Conservation (phyloP, 2,113 vertebrate species). For the Ceyx margarethae region DNA sequence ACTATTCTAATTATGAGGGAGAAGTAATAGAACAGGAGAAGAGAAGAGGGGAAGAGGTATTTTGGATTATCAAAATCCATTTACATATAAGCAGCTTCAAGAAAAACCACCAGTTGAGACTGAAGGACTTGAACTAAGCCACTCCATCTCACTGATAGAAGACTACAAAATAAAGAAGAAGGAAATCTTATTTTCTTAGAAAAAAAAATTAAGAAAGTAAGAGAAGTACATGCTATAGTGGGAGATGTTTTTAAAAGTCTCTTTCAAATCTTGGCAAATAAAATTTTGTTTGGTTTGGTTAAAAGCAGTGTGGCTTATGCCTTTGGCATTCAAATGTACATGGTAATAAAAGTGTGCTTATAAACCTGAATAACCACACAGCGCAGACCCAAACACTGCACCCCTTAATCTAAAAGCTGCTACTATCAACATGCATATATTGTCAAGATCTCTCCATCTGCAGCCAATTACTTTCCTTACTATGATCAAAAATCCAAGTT, state of each 20-base stretch:
- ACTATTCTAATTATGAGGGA: neutral
- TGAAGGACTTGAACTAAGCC: neutral
- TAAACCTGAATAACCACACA: conserved; percentile 49
- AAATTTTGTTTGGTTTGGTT: conserved; percentile 47
- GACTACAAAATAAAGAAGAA: neutral
- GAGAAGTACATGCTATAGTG: neutral
- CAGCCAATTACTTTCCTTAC: conserved; percentile 69
- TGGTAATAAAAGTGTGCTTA: conserved; percentile 56
- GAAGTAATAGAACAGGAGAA: neutral
- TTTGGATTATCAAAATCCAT: neutral
- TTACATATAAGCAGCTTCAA: neutral
- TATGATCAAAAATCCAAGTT: conserved; percentile 62
- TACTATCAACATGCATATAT: conserved; percentile 58
- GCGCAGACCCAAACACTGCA: conserved; percentile 26
- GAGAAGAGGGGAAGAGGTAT: neutral
- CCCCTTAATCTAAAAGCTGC: conserved; percentile 31
- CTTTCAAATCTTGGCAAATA: conserved; percentile 54
- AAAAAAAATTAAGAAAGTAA: conserved; percentile 19
- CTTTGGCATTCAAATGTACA: conserved; percentile 57
- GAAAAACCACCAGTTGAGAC: neutral
- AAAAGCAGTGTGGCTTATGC: conserved; percentile 33
- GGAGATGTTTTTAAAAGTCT: conserved; percentile 17
- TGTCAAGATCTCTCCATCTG: conserved; percentile 62
- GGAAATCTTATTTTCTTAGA: neutral
- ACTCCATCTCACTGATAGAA: neutral